phyloP scores from a whole-genome alignment of 2,888 invertebrate species.

The Cantharis flavilabris region DNA sequence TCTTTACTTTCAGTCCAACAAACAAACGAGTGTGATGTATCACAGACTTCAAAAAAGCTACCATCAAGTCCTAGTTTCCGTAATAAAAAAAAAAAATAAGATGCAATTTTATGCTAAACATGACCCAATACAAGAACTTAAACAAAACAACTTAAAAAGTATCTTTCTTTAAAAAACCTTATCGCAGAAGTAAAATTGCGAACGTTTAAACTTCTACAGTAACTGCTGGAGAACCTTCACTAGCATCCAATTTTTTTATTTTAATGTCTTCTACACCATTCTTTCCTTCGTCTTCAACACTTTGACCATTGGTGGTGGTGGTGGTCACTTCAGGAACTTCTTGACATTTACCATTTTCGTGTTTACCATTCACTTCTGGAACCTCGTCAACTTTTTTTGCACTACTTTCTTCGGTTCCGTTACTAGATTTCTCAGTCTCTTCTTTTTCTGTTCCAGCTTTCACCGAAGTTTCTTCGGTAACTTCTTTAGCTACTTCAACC shows the following conservation, averaged over 20 bases:
- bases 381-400: not conserved
- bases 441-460: not conserved
- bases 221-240: slow-evolving; percentile 58
- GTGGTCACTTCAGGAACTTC: not conserved
- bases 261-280: slow-evolving; percentile 51
- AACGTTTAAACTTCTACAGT: slow-evolving; percentile 57
- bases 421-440: slow-evolving; percentile 35
- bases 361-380: not conserved
- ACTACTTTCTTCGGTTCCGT: slow-evolving; percentile 3
- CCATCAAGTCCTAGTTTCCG: not conserved
- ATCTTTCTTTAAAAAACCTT: not conserved
- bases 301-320: not conserved
- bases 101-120: not conserved
- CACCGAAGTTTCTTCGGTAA: slow-evolving; percentile 13
- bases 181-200: not conserved
- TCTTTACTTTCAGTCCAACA: not conserved
- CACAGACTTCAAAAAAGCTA: not conserved
- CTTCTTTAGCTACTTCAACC: slow-evolving; percentile 28
- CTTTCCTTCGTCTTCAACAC: slow-evolving; percentile 29
- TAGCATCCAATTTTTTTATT: slow-evolving; percentile 61
- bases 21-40: not conserved
- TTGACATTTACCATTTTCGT: slow-evolving; percentile 43
- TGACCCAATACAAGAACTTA: not conserved
- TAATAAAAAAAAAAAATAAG: not conserved
- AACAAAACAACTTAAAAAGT: not conserved